Base-by-base conservation (phyloP, 2,797 vertebrate species). In the Tenualosa ilisha region DNA sequence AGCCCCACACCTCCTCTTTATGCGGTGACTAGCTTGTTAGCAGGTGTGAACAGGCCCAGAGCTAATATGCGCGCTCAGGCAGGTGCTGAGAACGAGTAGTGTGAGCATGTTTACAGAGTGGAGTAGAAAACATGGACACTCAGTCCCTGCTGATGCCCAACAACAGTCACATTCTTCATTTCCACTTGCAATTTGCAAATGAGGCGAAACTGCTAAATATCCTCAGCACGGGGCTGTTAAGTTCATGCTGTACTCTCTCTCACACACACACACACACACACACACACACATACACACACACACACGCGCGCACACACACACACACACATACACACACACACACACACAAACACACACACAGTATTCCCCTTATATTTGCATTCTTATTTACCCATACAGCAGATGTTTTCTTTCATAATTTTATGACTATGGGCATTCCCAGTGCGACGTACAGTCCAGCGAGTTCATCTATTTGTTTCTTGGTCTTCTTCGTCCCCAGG, bases 51-150 rank as follows among this genome's bases (percentile, higher is more conserved):
- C 81, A 84, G 81, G 82, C 84, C 56, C 84, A 63, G 56, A 37
- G 65, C 85, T 84, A 88, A 85, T 83, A 82, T 37, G 53, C 83
- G 13, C 85, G 82, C 85, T 83, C 85, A 86, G 81, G 82, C 88
- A 79, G 72, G 72, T 46, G 72, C 37, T 40, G 40, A 7, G 40
- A 43, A 46, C 72, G 40, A 79, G 17, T 31, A 40, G 79, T 12
- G 56, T 43, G 11, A 81, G 79, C 13, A 22, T 43, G 72, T 79
- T 79, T 46, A 79, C 37, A 79, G 37, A 46, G 59, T 24, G 59
- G 59, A 24, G 59, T 63, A 11, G 72, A 79, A 2, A 79, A 79
- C 72, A 46, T 8, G 72, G 72, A 79, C 72, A 43, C 5, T 46
- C 72, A 43, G 37, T 79, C 72, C 72, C 72, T 43, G 72, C 40